Percentiles rank a stretch among this genome's conserved stretches.
These are phyloP conservation scores for Ophion costatus DNA, from an alignment of 2,888 invertebrate species.

Conservation along the genomic window DNA sequence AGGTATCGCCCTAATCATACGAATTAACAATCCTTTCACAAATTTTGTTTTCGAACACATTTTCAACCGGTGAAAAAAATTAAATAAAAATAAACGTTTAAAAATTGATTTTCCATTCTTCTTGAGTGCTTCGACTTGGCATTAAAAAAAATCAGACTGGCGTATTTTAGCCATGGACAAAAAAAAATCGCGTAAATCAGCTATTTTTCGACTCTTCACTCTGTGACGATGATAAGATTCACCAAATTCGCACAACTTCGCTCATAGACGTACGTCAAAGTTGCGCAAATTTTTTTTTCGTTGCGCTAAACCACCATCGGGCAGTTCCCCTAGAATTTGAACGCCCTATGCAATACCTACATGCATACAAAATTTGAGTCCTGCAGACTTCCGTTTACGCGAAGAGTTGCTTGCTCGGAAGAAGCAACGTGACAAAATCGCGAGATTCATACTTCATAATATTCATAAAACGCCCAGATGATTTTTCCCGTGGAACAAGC, in stretches of 20 bases:
- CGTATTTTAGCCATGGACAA: too few relatives aligned
- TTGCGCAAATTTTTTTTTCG: neutral
- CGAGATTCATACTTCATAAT: constrained; percentile 62
- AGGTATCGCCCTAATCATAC: too few relatives aligned
- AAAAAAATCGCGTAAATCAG: too few relatives aligned
- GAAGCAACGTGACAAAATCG: constrained; percentile 31
- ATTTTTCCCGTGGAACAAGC: constrained; percentile 50
- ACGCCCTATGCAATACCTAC: neutral
- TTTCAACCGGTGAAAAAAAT: too few relatives aligned
- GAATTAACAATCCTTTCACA: too few relatives aligned
- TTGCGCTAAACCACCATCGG: neutral
- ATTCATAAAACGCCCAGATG: constrained; percentile 59
- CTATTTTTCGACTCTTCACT: neutral
- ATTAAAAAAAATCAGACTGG: too few relatives aligned
- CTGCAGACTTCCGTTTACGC: constrained; percentile 21
- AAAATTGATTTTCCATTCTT: too few relatives aligned
- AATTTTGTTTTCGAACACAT: too few relatives aligned
- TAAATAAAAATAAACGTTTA: too few relatives aligned
- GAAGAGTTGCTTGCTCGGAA: constrained; percentile 12
- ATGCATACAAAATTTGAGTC: neutral
- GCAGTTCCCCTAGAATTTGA: neutral
- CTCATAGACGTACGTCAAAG: neutral
- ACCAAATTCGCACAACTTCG: neutral
- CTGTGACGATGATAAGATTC: neutral
- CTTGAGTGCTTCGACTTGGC: too few relatives aligned